phyloP scores from a whole-genome alignment of 1,140 invertebrate species.

The Ganaspis sp. region DNA sequence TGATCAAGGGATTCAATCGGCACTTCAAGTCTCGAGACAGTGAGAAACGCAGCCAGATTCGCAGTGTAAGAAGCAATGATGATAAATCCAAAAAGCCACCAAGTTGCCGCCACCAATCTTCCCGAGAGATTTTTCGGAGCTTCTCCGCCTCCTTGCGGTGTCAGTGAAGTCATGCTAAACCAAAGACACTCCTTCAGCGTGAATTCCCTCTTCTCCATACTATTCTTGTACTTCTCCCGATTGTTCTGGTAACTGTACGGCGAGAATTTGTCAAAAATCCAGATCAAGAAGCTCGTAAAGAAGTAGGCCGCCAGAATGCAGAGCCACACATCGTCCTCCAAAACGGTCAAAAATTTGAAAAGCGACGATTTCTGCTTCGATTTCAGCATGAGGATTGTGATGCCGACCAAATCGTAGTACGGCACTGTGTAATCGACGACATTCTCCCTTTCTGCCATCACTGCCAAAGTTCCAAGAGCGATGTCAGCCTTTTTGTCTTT shows the following conservation, averaged over 20 bases:
- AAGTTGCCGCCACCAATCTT: slow-evolving; percentile 93
- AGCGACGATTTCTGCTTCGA: slow-evolving; percentile 89
- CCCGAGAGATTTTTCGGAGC: slow-evolving; percentile 97
- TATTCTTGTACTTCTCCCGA: slow-evolving; percentile 92
- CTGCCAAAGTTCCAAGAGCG: slow-evolving; percentile 89
- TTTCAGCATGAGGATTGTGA: slow-evolving; percentile 93
- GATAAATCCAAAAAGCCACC: slow-evolving; percentile 99
- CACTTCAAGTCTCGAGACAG: slow-evolving; percentile 93
- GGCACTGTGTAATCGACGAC: slow-evolving; percentile 97
- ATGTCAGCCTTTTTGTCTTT: slow-evolving; percentile 94
- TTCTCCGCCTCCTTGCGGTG: slow-evolving; percentile 97
- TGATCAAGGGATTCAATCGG: slow-evolving; percentile 95
- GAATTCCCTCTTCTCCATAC: slow-evolving; percentile 96
- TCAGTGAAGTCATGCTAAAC: slow-evolving; percentile 99
- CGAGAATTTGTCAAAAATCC: slow-evolving; percentile 96
- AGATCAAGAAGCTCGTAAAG: slow-evolving; percentile 95
- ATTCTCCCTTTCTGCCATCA: slow-evolving; percentile 96
- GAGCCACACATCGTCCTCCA: slow-evolving; percentile 97
- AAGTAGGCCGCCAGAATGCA: slow-evolving; percentile 97
- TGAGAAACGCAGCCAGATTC: slow-evolving; percentile 95
- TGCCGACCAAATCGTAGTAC: slow-evolving; percentile 96
- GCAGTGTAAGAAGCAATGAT: slow-evolving; percentile 99
- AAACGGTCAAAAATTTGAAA: slow-evolving; percentile 97
- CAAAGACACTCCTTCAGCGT: slow-evolving; percentile 97
- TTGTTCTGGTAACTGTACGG: slow-evolving; percentile 98